Percentiles rank a stretch among this genome's conserved stretches.
These are phyloP conservation scores for Salvelinus sp. DNA, from an alignment of 2,113 vertebrate species.

Conservation along the genomic window DNA sequence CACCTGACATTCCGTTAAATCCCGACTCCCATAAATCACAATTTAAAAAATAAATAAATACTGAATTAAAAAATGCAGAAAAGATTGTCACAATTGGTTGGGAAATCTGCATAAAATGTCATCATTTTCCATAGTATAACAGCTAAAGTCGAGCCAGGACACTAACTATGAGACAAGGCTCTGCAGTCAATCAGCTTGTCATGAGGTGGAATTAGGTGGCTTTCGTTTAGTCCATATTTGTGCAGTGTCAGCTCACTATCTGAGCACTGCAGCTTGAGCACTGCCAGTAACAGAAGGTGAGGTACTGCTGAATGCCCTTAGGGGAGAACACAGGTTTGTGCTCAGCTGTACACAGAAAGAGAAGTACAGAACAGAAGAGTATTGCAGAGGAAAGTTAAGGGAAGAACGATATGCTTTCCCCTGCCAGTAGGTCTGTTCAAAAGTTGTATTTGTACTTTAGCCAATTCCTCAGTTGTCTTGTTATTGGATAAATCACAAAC, in stretches of 20 bases:
- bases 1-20: background rate
- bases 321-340: constrained; percentile 39
- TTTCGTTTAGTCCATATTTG: constrained; percentile 17
- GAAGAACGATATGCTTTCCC: constrained; percentile 28
- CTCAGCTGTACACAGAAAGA: constrained; percentile 20
- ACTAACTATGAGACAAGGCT: too few species aligned
- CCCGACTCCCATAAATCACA: background rate
- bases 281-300: constrained; percentile 25
- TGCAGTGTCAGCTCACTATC: constrained; percentile 28
- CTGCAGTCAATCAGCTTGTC: too few species aligned
- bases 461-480: too few species aligned
- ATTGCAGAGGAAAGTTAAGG: constrained; percentile 8
- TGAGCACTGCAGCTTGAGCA: too few species aligned
- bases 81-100: background rate
- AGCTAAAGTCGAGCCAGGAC: too few species aligned
- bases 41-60: background rate
- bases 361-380: constrained; percentile 29
- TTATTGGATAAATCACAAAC: too few species aligned
- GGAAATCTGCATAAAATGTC: constrained; percentile 2
- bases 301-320: constrained; percentile 30
- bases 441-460: too few species aligned
- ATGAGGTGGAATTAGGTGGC: background rate
- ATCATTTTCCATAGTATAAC: constrained; percentile 1
- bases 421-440: background rate
- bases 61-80: background rate